phyloP scores from a whole-genome alignment of 2,888 invertebrate species.

The Ophion ellenae region DNA sequence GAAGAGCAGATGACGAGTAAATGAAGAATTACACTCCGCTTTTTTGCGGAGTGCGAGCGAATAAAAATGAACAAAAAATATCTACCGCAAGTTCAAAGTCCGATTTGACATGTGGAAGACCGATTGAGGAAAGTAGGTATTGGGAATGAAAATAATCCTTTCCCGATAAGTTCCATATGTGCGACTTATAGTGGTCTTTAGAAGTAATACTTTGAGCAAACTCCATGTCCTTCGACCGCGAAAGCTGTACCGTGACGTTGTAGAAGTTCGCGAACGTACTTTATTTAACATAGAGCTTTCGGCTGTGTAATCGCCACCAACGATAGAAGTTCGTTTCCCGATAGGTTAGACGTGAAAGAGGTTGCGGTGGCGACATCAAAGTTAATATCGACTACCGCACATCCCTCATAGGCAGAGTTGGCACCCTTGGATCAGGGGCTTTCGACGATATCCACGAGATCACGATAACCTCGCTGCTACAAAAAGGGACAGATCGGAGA shows the following conservation, averaged over 20 bases:
- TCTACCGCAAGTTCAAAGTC: neutral
- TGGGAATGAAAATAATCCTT: neutral
- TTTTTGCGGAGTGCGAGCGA: no score
- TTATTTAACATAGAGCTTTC: constrained; percentile 26
- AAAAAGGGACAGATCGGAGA: constrained; percentile 31
- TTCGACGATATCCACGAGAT: constrained; percentile 20
- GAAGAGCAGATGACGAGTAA: no score
- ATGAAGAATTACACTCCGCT: neutral
- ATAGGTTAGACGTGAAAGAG: constrained; percentile 40
- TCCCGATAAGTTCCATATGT: neutral
- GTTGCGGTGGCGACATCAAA: constrained; percentile 63
- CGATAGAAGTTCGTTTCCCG: constrained; percentile 5
- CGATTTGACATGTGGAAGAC: neutral
- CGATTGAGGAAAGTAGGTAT: neutral
- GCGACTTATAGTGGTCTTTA: neutral
- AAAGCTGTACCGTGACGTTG: constrained; percentile 4
- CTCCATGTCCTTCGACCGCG: neutral
- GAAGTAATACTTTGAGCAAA: constrained; percentile 6
- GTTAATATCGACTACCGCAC: constrained; percentile 72
- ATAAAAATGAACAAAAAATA: no score
- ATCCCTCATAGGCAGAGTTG: neutral
- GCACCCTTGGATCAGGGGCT: constrained; percentile 33
- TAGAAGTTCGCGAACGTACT: neutral
- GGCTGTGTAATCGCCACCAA: constrained; percentile 5
- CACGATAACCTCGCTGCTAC: constrained; percentile 71